A percentile compares a stretch with the other conserved stretches of the same genome.
phyloP scores from a whole-genome alignment of 2,888 invertebrate species.

The Orgyia antiqua region DNA sequence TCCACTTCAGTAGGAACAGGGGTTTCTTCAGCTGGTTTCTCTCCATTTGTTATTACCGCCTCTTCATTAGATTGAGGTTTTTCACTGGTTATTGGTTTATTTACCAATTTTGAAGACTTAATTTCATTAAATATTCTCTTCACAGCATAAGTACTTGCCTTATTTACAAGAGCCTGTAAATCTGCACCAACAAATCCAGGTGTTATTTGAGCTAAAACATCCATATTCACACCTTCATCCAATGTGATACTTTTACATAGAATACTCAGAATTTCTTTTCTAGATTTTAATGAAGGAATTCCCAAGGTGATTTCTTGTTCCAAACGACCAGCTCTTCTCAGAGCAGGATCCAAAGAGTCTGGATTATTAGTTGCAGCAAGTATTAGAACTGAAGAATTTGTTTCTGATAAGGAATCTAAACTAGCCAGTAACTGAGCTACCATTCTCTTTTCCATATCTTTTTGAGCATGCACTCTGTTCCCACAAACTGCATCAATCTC shows the following conservation, averaged over 20 bases:
- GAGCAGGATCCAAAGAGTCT: slow-evolving; percentile 93
- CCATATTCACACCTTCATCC: slow-evolving; percentile 83
- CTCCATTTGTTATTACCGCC: slow-evolving; percentile 56
- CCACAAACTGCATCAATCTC: slow-evolving; percentile 98
- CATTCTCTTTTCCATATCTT: slow-evolving; percentile 97
- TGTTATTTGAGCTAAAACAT: slow-evolving; percentile 87
- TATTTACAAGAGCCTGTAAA: slow-evolving; percentile 89
- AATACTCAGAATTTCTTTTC: slow-evolving; percentile 86
- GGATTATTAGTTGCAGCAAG: slow-evolving; percentile 98
- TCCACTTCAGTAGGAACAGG: slow-evolving; percentile 21
- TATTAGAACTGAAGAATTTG: slow-evolving; percentile 84
- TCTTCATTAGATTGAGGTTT: slow-evolving; percentile 30
- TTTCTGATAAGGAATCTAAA: slow-evolving; percentile 85
- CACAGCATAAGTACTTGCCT: slow-evolving; percentile 93
- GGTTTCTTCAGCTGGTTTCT: slow-evolving; percentile 44
- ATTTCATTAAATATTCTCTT: slow-evolving; percentile 76
- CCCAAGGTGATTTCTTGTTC: slow-evolving; percentile 96
- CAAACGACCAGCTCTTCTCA: slow-evolving; percentile 94
- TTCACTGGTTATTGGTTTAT: slow-evolving; percentile 13
- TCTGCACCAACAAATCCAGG: slow-evolving; percentile 99
- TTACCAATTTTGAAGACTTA: slow-evolving; percentile 29
- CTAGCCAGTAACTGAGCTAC: slow-evolving; percentile 94
- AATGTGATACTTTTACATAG: slow-evolving; percentile 85
- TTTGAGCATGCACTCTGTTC: slow-evolving; percentile 91
- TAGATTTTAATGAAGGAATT: slow-evolving; percentile 91